These are phyloP conservation scores for Popillia japonica DNA, from an alignment of 1,140 invertebrate species.

Conservation along the genomic window DNA sequence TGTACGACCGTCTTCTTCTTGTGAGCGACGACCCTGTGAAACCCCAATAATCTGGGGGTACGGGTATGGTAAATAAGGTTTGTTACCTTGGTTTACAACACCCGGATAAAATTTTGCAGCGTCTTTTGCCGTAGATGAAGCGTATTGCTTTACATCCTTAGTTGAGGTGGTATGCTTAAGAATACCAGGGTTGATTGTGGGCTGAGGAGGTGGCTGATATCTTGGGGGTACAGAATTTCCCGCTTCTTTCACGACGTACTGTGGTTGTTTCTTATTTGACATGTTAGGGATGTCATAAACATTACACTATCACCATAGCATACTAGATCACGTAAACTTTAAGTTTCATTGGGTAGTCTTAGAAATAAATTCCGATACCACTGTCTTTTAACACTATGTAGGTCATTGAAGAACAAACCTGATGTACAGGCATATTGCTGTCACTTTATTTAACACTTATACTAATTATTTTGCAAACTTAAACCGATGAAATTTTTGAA, in stretches of 20 bases:
- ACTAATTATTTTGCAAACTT: neutral
- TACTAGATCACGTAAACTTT: constrained; percentile 10
- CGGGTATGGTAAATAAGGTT: constrained; percentile 39
- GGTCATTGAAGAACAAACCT: constrained; percentile 39
- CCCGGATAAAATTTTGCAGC: constrained; percentile 43
- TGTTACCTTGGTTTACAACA: constrained; percentile 43
- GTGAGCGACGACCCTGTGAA: constrained; percentile 55
- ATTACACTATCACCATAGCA: constrained; percentile 20
- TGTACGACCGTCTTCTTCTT: constrained; percentile 59
- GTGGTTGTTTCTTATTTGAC: constrained; percentile 57
- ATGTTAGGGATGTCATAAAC: constrained; percentile 52
- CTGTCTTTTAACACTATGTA: constrained; percentile 41
- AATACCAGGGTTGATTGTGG: constrained; percentile 62
- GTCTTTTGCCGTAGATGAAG: constrained; percentile 40
- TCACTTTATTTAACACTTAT: neutral
- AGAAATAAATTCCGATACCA: neutral
- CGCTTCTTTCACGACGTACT: constrained; percentile 52
- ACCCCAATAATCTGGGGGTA: constrained; percentile 54
- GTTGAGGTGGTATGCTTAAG: constrained; percentile 62
- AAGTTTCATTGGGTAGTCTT: neutral
- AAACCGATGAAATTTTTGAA: constrained; percentile 6
- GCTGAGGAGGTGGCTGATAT: constrained; percentile 72
- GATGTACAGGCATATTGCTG: constrained; percentile 3
- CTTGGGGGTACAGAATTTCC: constrained; percentile 64
- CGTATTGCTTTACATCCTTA: constrained; percentile 50